phyloP scores from a whole-genome alignment of 2,888 invertebrate species.

The Eurytoma californica region DNA sequence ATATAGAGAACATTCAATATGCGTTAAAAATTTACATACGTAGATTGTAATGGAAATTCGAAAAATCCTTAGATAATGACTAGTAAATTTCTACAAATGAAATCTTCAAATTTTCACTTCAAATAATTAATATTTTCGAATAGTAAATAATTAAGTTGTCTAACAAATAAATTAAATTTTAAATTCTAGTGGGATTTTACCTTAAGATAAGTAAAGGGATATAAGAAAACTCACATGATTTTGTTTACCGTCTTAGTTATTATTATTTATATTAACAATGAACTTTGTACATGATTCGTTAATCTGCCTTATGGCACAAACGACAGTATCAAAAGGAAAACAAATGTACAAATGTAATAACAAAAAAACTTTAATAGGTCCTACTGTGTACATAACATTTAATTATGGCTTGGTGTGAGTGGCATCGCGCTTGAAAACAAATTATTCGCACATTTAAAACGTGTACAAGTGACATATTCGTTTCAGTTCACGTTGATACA shows the following conservation, averaged over 20 bases:
- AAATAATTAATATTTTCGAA: too few relatives aligned
- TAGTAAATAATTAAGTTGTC: too few relatives aligned
- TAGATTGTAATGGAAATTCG: too few relatives aligned
- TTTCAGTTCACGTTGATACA: slow-evolving; percentile 23
- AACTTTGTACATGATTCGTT: slow-evolving; percentile 57
- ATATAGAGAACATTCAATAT: too few relatives aligned
- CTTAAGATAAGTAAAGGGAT: background rate
- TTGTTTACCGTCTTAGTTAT: slow-evolving; percentile 51
- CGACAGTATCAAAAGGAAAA: slow-evolving; percentile 62
- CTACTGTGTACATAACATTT: slow-evolving; percentile 51
- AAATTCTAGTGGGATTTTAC: background rate
- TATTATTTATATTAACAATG: slow-evolving; percentile 57
- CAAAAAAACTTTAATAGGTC: slow-evolving; percentile 59
- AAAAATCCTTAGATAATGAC: too few relatives aligned
- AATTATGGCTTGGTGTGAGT: slow-evolving; percentile 52
- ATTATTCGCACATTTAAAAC: slow-evolving; percentile 15
- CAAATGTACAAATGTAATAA: slow-evolving; percentile 68
- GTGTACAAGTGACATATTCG: slow-evolving; percentile 34
- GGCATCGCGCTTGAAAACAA: slow-evolving; percentile 34
- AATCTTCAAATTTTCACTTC: too few relatives aligned
- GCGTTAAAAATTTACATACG: too few relatives aligned
- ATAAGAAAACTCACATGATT: background rate
- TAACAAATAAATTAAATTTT: background rate
- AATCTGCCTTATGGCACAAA: slow-evolving; percentile 48
- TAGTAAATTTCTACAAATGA: too few relatives aligned